Percentiles rank a stretch among this genome's conserved stretches.
These are phyloP conservation scores for Hydrophis major DNA, from an alignment of 2,797 vertebrate genomes.

Conservation along the genomic window DNA sequence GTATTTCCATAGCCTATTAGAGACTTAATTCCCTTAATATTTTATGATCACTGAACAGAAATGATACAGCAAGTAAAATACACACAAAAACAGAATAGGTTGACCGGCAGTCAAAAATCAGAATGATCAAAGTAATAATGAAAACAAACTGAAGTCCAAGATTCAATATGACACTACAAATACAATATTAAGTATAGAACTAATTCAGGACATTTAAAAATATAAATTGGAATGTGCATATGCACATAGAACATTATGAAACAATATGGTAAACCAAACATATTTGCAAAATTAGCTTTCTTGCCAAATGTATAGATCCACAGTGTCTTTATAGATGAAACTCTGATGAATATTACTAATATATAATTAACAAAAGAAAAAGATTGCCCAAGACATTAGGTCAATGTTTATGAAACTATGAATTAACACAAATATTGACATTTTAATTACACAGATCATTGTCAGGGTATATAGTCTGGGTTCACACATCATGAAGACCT, in stretches of 20 bases:
- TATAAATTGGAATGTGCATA: no score
- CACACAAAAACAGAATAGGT: neutral
- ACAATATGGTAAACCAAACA: neutral
- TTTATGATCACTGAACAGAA: neutral
- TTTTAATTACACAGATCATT: neutral
- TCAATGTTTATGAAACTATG: neutral
- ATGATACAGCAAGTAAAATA: neutral
- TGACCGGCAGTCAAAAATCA: neutral
- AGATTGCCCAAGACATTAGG: neutral
- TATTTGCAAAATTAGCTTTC: neutral
- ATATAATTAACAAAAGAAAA: neutral
- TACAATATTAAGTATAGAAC: neutral
- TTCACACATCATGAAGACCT: neutral
- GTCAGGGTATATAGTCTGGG: neutral
- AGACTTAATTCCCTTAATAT: neutral
- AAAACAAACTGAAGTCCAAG: neutral
- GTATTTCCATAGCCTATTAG: neutral
- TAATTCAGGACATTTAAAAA: neutral
- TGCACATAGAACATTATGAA: neutral
- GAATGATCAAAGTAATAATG: neutral
- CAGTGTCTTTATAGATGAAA: neutral
- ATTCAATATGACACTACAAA: neutral
- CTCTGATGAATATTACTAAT: neutral
- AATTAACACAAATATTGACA: neutral
- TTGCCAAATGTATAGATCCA: neutral